These are phyloP conservation scores for Platyura marginata DNA, from an alignment of 1,140 invertebrate species.

Conservation along the genomic window DNA sequence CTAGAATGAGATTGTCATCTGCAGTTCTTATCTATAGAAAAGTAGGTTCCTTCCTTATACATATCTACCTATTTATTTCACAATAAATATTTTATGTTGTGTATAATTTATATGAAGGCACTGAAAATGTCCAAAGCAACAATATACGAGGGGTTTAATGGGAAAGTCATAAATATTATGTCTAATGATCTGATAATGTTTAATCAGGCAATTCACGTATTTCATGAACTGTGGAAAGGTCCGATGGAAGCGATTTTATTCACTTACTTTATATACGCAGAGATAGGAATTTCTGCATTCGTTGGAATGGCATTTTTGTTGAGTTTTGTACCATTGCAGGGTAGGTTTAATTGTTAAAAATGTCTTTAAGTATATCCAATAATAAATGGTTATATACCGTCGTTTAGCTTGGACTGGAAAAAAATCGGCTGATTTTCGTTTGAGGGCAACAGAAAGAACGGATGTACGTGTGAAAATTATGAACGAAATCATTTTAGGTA, in stretches of 20 bases:
- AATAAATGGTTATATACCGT: too few relatives aligned
- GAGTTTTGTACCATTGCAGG: constrained; percentile 69
- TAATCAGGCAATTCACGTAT: constrained; percentile 41
- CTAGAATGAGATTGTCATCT: constrained; percentile 58
- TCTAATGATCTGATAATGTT: constrained; percentile 68
- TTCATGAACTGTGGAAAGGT: constrained; percentile 50
- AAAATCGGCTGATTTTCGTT: constrained; percentile 29
- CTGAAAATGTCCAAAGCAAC: constrained; percentile 39
- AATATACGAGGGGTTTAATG: constrained; percentile 59
- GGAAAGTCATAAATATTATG: constrained; percentile 73
- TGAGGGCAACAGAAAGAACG: constrained; percentile 46
- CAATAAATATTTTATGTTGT: too few relatives aligned
- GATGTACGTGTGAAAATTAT: constrained; percentile 69
- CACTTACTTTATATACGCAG: constrained; percentile 52
- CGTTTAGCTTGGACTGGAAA: constrained; percentile 12
- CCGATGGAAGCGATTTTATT: constrained; percentile 58
- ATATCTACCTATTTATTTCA: too few relatives aligned
- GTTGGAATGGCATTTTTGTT: constrained; percentile 60
- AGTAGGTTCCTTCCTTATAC: too few relatives aligned
- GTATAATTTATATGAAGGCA: constrained; percentile 62
- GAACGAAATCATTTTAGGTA: too few relatives aligned
- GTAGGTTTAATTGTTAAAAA: too few relatives aligned
- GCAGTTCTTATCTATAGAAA: too few relatives aligned
- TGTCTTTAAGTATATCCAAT: too few relatives aligned
- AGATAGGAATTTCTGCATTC: constrained; percentile 51